These are phyloP conservation scores for Pollenia amentaria DNA, from an alignment of 2,888 invertebrate genomes.

Conservation along the genomic window DNA sequence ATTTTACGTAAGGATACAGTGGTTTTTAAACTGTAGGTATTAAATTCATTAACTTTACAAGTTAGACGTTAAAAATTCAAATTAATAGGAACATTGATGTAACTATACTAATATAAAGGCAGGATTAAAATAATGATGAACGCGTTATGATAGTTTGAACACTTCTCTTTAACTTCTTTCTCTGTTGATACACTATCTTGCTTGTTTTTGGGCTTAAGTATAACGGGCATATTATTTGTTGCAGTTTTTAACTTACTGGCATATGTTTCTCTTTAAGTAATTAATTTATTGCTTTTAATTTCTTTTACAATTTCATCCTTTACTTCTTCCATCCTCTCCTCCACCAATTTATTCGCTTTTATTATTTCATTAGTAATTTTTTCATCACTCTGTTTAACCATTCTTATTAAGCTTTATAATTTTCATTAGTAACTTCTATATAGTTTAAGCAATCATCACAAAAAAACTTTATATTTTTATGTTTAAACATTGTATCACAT, in stretches of 20 bases:
- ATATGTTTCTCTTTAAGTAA: background rate
- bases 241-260: background rate
- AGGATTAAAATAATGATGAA: too few relatives aligned
- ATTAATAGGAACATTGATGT: too few relatives aligned
- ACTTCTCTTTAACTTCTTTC: background rate
- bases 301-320: slow-evolving; percentile 23
- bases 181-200: slow-evolving; percentile 10
- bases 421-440: background rate
- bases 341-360: background rate
- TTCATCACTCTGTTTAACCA: background rate
- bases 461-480: background rate
- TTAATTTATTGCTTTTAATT: slow-evolving; percentile 7
- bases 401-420: background rate
- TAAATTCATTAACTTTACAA: too few relatives aligned
- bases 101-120: too few relatives aligned
- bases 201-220: slow-evolving; percentile 5
- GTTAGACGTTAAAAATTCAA: too few relatives aligned
- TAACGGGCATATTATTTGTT: slow-evolving; percentile 20
- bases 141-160: too few relatives aligned
- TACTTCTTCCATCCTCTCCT: background rate
- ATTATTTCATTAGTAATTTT: background rate
- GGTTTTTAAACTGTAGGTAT: too few relatives aligned
- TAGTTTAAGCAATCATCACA: slow-evolving; percentile 12
- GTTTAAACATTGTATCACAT: background rate
- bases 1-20: too few relatives aligned